Conservation (phyloP, 2,888 invertebrate genomes). For the Diaprepes abbreviatus region DNA sequence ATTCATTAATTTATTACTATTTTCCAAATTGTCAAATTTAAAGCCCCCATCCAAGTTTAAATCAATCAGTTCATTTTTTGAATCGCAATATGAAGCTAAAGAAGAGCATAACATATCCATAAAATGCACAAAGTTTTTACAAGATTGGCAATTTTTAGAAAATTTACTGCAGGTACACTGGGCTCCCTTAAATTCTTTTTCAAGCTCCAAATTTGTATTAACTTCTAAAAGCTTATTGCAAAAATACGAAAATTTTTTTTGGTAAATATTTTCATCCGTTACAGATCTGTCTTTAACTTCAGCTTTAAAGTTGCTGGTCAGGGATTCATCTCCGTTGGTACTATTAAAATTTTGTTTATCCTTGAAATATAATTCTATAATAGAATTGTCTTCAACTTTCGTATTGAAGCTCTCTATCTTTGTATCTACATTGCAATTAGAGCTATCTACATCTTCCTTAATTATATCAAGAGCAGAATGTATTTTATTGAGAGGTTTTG, state of each 20-base stretch:
- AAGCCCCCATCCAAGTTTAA: neutral
- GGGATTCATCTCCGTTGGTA: no score
- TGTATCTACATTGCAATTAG: no score
- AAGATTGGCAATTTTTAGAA: constrained; percentile 31
- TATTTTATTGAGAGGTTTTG: no score
- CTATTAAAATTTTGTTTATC: no score
- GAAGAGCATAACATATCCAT: constrained; percentile 22
- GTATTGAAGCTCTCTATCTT: no score
- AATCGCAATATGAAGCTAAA: constrained; percentile 22
- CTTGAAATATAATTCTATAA: no score
- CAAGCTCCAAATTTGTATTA: constrained; percentile 15
- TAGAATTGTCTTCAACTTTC: no score
- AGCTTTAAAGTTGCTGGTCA: no score
- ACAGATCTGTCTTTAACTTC: neutral
- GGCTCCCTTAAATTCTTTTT: constrained; percentile 8
- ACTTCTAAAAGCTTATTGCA: constrained; percentile 35
- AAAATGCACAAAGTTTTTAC: constrained; percentile 29
- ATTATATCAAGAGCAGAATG: no score
- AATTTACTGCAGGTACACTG: constrained; percentile 27
- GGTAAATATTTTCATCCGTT: neutral
- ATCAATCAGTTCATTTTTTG: neutral
- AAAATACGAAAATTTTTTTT: constrained; percentile 11
- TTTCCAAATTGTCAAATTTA: neutral
- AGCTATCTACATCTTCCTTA: no score
- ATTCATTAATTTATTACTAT: neutral